Evolutionary conservation across 1,140 invertebrate genomes (phyloP).

Genomic region (Papilio dardanus): DNA sequence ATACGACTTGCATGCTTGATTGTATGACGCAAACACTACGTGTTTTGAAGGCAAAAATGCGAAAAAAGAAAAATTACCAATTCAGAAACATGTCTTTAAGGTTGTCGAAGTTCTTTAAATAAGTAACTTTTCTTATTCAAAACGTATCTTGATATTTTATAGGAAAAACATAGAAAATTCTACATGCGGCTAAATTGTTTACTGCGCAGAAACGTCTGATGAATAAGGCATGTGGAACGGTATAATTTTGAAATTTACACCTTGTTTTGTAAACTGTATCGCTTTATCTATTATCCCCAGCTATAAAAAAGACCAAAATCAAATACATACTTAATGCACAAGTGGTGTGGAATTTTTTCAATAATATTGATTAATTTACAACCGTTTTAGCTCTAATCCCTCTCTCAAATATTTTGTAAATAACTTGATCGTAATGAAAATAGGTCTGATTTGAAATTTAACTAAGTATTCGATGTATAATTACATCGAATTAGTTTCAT

Average conservation of each 20-base stretch:
- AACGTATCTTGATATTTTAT: no score
- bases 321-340: no score
- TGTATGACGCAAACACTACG: background rate
- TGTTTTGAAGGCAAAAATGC: background rate
- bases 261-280: background rate
- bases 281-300: background rate
- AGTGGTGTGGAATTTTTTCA: no score
- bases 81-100: background rate
- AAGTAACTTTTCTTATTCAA: no score
- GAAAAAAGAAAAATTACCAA: background rate
- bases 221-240: background rate
- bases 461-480: no score
- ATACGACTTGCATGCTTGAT: background rate
- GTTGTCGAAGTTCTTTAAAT: no score
- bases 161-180: background rate
- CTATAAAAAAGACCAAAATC: background rate
- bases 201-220: background rate
- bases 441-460: no score
- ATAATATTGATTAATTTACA: no score
- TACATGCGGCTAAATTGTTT: background rate
- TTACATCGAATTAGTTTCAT: no score
- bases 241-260: constrained; percentile 9
- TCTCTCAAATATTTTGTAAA: no score
- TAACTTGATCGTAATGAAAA: no score
- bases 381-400: background rate